phyloP scores from a whole-genome alignment of 2,797 vertebrate genomes.

The Graptemys geographica region DNA sequence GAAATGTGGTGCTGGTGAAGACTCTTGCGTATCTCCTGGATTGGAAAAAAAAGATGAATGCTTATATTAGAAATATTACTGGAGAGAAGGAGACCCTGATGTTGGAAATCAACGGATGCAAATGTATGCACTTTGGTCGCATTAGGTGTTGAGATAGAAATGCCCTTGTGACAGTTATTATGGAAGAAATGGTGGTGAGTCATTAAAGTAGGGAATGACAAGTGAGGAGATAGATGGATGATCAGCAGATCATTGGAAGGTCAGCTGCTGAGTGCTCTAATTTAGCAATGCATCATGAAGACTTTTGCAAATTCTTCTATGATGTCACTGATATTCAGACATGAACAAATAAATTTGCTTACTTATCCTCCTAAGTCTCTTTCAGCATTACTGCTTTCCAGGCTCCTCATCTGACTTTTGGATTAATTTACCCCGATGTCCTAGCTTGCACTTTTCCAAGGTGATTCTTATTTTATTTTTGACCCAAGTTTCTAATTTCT shows the following conservation, averaged over 20 bases:
- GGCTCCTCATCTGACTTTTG: neutral
- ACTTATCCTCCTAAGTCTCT: neutral
- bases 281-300: neutral
- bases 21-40: neutral
- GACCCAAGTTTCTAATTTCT: neutral
- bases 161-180: neutral
- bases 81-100: neutral
- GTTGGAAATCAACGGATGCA: neutral
- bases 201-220: neutral
- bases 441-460: neutral
- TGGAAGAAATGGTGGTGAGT: neutral
- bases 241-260: neutral
- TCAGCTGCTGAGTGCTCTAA: neutral
- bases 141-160: neutral
- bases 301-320: neutral
- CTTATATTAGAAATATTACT: neutral
- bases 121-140: neutral
- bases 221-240: neutral
- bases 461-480: slow-evolving; percentile 23
- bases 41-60: neutral
- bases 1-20: neutral
- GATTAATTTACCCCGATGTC: neutral
- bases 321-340: neutral
- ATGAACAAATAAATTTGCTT: neutral
- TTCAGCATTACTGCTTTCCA: neutral